Conservation (phyloP, 1,140 invertebrate genomes). For the Drosophila pandora region DNA sequence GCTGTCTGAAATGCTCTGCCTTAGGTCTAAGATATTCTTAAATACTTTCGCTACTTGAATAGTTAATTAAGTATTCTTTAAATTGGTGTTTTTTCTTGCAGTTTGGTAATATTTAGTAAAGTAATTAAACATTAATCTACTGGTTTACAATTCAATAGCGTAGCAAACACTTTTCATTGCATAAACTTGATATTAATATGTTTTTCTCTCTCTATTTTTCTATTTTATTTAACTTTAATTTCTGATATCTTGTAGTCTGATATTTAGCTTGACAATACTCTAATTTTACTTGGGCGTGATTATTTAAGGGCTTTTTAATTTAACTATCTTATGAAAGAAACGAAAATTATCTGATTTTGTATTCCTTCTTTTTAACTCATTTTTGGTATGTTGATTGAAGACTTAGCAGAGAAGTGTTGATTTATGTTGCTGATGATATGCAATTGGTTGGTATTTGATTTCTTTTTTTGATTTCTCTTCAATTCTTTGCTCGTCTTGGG, state of each 20-base stretch:
- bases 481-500: conserved; percentile 58
- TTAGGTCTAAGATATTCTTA: conserved; percentile 49
- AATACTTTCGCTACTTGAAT: conserved; percentile 3
- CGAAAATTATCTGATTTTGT: conserved; percentile 17
- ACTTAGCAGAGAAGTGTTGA: conserved; percentile 74
- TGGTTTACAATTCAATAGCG: conserved; percentile 33
- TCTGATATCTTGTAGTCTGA: conserved; percentile 16
- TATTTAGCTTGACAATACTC: conserved; percentile 29
- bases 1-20: conserved; percentile 72
- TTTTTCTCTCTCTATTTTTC: conserved; percentile 14
- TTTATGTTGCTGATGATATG: conserved; percentile 75
- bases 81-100: conserved; percentile 66
- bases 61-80: background rate
- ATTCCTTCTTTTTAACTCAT: conserved; percentile 12
- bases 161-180: conserved; percentile 73
- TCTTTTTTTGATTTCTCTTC: conserved; percentile 32
- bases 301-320: conserved; percentile 62
- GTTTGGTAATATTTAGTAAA: conserved; percentile 13
- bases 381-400: conserved; percentile 64
- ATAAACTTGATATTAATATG: background rate
- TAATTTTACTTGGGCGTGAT: conserved; percentile 57
- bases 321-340: conserved; percentile 44
- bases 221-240: conserved; percentile 16
- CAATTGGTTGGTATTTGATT: conserved; percentile 28
- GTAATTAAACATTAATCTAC: background rate